Evolutionary conservation across 2,113 vertebrate species (phyloP).

Genomic region (Clarias gariepinus): DNA sequence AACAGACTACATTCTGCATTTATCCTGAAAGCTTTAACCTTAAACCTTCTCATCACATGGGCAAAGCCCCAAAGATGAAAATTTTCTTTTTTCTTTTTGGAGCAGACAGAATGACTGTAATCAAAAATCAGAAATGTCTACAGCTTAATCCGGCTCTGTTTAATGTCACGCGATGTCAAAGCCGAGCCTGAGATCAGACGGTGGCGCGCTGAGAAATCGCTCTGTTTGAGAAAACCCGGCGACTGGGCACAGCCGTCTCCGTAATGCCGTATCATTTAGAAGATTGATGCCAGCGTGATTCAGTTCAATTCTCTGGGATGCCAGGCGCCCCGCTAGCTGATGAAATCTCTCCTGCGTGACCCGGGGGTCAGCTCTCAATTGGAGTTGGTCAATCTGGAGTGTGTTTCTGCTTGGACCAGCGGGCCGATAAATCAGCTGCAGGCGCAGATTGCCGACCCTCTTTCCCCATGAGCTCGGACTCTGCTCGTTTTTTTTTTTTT

Average conservation of each 20-base stretch:
- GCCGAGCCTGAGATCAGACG: not conserved
- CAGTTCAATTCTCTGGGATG: constrained; percentile 49
- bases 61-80: not conserved
- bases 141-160: constrained; percentile 25
- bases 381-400: constrained; percentile 73
- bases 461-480: constrained; percentile 5
- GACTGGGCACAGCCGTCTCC: constrained; percentile 45
- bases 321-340: constrained; percentile 59
- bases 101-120: not conserved
- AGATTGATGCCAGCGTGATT: constrained; percentile 61
- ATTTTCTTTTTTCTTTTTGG: too few relatives aligned
- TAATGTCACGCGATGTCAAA: constrained; percentile 4
- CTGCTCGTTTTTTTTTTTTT: not conserved
- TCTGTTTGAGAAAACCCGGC: constrained; percentile 44
- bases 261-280: constrained; percentile 61
- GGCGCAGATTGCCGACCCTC: constrained; percentile 37
- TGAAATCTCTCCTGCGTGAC: constrained; percentile 68
- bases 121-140: constrained; percentile 27
- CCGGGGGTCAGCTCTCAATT: constrained; percentile 70
- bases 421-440: constrained; percentile 66
- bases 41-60: not conserved
- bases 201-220: constrained; percentile 1
- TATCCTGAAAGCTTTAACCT: not conserved
- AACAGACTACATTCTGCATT: not conserved
- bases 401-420: constrained; percentile 66